Conservation (phyloP, 2,888 invertebrate species). For the Melipona bicolor region DNA sequence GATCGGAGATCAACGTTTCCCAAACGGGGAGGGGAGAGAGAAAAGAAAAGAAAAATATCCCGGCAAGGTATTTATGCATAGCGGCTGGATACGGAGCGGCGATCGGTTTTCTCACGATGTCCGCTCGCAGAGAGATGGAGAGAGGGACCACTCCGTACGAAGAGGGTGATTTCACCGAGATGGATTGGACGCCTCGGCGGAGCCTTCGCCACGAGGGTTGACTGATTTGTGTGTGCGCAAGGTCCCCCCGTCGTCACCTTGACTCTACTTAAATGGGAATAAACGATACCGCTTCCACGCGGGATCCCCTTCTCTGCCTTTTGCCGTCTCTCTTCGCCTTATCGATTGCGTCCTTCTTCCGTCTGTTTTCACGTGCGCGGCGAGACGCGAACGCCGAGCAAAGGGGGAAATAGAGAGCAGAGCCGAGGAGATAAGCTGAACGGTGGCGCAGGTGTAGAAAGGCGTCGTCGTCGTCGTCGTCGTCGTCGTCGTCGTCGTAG, state of each 20-base stretch:
- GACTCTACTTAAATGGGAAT: slow-evolving; percentile 82
- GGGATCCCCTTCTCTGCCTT: slow-evolving; percentile 29
- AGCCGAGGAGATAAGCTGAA: slow-evolving; percentile 48
- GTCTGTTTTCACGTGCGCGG: slow-evolving; percentile 19
- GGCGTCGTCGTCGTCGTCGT: slow-evolving; percentile 69
- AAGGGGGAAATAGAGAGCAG: slow-evolving; percentile 62
- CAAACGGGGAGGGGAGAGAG: background rate
- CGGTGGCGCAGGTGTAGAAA: slow-evolving; percentile 75
- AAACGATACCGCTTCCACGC: slow-evolving; percentile 72
- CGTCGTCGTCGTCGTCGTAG: slow-evolving; percentile 41
- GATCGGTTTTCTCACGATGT: slow-evolving; percentile 74
- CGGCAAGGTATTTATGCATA: slow-evolving; percentile 68
- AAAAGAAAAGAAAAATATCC: slow-evolving; percentile 5
- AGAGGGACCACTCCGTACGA: slow-evolving; percentile 46
- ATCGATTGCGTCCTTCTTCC: slow-evolving; percentile 10
- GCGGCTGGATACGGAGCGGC: slow-evolving; percentile 55
- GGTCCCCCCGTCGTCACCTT: slow-evolving; percentile 76
- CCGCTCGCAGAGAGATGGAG: slow-evolving; percentile 22
- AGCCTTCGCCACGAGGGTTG: slow-evolving; percentile 75
- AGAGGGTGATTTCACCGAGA: slow-evolving; percentile 80
- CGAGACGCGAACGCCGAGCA: slow-evolving; percentile 48
- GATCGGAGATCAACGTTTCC: slow-evolving; percentile 49
- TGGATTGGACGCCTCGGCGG: slow-evolving; percentile 77
- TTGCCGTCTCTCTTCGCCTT: slow-evolving; percentile 16
- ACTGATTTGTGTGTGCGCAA: slow-evolving; percentile 82